Percentiles rank a stretch among this genome's conserved stretches.
phyloP scores from a whole-genome alignment of 2,888 invertebrate species.

The Agonum fuliginosum region DNA sequence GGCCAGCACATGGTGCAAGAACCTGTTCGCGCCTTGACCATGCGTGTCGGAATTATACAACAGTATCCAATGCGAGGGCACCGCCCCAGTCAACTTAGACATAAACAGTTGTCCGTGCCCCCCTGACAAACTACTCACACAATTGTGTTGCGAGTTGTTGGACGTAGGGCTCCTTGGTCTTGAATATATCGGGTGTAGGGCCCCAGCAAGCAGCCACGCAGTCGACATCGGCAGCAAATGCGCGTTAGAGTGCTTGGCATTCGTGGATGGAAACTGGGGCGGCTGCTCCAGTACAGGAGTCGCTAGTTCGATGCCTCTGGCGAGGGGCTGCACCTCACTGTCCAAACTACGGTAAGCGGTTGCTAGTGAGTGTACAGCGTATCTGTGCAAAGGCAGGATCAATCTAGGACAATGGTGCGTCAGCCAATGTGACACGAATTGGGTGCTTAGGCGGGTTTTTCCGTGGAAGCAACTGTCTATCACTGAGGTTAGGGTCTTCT shows the following conservation, averaged over 20 bases:
- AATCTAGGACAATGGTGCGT: conserved; percentile 85
- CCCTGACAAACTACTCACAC: conserved; percentile 7
- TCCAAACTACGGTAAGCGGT: conserved; percentile 76
- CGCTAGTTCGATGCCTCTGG: conserved; percentile 79
- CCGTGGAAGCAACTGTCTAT: conserved; percentile 88
- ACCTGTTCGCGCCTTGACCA: conserved; percentile 91
- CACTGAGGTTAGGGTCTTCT: conserved; percentile 83
- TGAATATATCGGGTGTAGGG: conserved; percentile 67
- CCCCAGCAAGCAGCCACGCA: conserved; percentile 72
- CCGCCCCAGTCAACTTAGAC: conserved; percentile 79
- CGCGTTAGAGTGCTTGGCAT: conserved; percentile 67
- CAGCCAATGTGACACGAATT: conserved; percentile 89
- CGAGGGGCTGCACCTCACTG: conserved; percentile 55
- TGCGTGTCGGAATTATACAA: conserved; percentile 90
- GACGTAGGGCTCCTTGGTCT: background rate
- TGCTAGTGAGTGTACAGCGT: conserved; percentile 76
- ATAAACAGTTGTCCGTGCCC: conserved; percentile 73
- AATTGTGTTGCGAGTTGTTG: background rate
- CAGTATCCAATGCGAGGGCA: conserved; percentile 89
- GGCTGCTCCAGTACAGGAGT: conserved; percentile 83
- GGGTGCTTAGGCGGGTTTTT: conserved; percentile 82
- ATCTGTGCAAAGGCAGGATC: conserved; percentile 82
- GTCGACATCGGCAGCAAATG: conserved; percentile 71
- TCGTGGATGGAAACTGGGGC: conserved; percentile 71
- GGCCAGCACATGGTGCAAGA: conserved; percentile 89